Percentiles rank a stretch among this genome's conserved stretches.
These are phyloP conservation scores for Lymantria monacha DNA, from an alignment of 2,888 invertebrate species.

Conservation along the genomic window DNA sequence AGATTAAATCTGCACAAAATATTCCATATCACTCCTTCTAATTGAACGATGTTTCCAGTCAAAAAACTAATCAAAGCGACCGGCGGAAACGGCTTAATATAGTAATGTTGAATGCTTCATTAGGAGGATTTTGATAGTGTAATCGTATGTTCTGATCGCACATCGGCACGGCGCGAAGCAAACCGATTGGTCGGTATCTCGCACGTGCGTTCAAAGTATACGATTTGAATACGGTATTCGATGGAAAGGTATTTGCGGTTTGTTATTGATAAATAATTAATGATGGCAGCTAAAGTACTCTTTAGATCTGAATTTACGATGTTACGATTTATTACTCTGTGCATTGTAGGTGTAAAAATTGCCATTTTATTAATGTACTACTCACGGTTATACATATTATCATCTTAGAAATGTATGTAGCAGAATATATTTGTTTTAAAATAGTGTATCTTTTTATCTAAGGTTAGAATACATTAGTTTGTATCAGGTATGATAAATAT, in stretches of 20 bases:
- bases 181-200: constrained; percentile 45
- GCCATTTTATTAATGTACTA: too few species aligned
- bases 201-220: constrained; percentile 52
- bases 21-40: constrained; percentile 64
- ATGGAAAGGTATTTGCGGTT: constrained; percentile 36
- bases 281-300: constrained; percentile 28
- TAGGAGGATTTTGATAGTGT: constrained; percentile 55
- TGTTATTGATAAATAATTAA: constrained; percentile 39
- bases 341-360: constrained; percentile 5
- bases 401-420: too few species aligned
- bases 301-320: constrained; percentile 26
- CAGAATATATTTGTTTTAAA: too few species aligned
- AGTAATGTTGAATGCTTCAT: constrained; percentile 46
- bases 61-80: constrained; percentile 48
- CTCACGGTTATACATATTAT: too few species aligned
- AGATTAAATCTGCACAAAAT: constrained; percentile 49
- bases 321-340: constrained; percentile 23
- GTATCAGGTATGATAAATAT: too few species aligned
- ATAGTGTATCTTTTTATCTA: too few species aligned
- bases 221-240: constrained; percentile 35
- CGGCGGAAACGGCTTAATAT: constrained; percentile 62
- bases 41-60: constrained; percentile 51
- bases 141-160: constrained; percentile 49
- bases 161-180: constrained; percentile 52
- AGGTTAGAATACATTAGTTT: too few species aligned